Evolutionary conservation across 1,140 invertebrate genomes (phyloP).

Genomic region (Charaxes varanes): DNA sequence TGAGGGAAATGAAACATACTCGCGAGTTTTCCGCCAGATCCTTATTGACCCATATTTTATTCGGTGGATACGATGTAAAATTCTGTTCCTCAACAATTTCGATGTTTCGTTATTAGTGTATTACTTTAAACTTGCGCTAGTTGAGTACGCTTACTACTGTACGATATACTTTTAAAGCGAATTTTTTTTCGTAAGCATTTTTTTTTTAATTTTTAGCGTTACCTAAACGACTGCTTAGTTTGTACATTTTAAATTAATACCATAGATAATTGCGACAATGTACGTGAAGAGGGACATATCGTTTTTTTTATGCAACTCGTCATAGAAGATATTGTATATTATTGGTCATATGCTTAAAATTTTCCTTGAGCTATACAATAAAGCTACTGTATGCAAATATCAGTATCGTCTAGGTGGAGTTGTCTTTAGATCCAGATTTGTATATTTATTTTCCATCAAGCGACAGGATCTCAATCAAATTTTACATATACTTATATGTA

Average conservation of each 20-base stretch:
- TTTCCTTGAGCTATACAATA: too few relatives aligned
- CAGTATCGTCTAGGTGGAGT: conserved; percentile 27
- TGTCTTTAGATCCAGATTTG: conserved; percentile 32
- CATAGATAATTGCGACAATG: too few relatives aligned
- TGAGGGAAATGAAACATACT: too few relatives aligned
- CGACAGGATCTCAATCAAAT: conserved; percentile 56
- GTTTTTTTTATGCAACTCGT: too few relatives aligned
- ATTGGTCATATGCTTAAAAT: too few relatives aligned
- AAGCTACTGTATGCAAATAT: too few relatives aligned
- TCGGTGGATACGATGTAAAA: conserved; percentile 43
- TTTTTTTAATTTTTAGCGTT: conserved; percentile 54
- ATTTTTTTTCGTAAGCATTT: conserved; percentile 37
- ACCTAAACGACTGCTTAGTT: conserved; percentile 70
- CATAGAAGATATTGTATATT: conserved; percentile 12
- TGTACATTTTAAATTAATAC: conserved; percentile 59
- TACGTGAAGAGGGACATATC: too few relatives aligned
- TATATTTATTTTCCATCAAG: conserved; percentile 32
- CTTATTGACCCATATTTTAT: too few relatives aligned
- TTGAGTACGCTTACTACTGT: conserved; percentile 67
- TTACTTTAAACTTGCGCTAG: conserved; percentile 45
- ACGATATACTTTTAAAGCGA: conserved; percentile 47
- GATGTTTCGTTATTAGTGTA: conserved; percentile 44
- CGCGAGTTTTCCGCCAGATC: too few relatives aligned
- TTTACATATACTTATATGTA: too few relatives aligned
- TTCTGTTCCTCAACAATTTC: conserved; percentile 49